phyloP scores from a whole-genome alignment of 2,797 vertebrate genomes.

The Halcyon leucocephala region DNA sequence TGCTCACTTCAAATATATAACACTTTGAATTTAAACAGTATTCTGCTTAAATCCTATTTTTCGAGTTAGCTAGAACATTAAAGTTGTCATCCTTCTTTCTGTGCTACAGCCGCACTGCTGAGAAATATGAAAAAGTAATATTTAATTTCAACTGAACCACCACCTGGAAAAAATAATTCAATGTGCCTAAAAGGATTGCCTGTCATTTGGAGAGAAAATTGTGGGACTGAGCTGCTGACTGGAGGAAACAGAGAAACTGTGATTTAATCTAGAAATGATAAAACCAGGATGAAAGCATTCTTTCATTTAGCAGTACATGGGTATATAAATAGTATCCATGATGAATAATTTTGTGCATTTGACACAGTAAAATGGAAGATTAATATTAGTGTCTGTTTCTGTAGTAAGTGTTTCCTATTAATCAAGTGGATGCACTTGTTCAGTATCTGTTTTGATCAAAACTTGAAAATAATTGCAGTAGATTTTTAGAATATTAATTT shows the following conservation, averaged over 20 bases:
- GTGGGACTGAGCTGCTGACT: slow-evolving; percentile 50
- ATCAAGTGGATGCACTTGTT: background rate
- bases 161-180: slow-evolving; percentile 66
- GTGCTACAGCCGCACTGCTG: background rate
- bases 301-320: slow-evolving; percentile 39
- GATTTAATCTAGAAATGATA: slow-evolving; percentile 64
- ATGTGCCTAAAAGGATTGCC: slow-evolving; percentile 33
- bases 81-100: slow-evolving; percentile 15
- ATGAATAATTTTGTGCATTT: slow-evolving; percentile 33
- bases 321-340: slow-evolving; percentile 17
- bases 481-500: background rate
- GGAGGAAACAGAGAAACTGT: slow-evolving; percentile 37
- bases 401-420: background rate
- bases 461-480: background rate
- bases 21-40: background rate
- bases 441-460: background rate
- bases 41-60: background rate
- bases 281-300: slow-evolving; percentile 56
- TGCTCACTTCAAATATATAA: background rate
- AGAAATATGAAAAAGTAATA: background rate
- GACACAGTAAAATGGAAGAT: slow-evolving; percentile 26
- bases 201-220: slow-evolving; percentile 56
- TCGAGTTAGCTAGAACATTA: background rate
- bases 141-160: slow-evolving; percentile 44
- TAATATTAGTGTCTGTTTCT: slow-evolving; percentile 1